Conservation (phyloP, 2,797 vertebrate genomes). For the Todus mexicanus region DNA sequence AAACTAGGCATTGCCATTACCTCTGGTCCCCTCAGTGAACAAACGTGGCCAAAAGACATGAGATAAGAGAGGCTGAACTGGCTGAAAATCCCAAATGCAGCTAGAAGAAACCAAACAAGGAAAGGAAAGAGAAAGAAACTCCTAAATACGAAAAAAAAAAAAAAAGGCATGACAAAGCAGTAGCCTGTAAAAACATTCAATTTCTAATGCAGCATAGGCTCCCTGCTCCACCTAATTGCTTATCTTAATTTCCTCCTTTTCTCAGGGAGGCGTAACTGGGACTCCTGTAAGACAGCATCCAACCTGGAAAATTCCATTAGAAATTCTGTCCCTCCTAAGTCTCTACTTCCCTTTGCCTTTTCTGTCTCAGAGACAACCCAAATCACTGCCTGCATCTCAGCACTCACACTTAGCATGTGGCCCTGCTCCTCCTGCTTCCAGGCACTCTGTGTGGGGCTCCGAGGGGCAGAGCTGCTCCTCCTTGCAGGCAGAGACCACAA, state of each 20-base stretch:
- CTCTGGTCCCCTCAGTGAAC: not conserved
- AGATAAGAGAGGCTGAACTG: not conserved
- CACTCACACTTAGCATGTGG: fast-evolving
- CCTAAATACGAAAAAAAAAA: not conserved
- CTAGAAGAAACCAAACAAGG: not conserved
- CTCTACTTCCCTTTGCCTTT: not conserved
- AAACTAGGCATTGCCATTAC: not conserved
- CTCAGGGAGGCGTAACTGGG: not conserved
- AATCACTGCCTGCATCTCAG: not conserved
- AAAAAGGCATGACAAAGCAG: not conserved
- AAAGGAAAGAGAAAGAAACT: not conserved
- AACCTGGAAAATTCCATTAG: not conserved
- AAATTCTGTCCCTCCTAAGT: not conserved
- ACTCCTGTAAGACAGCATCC: not conserved
- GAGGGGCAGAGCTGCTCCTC: not conserved
- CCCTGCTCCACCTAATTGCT: not conserved
- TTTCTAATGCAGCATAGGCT: not conserved
- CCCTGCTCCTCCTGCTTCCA: not conserved
- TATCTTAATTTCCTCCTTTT: not conserved
- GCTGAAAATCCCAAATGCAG: not conserved
- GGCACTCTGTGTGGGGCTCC: fast-evolving
- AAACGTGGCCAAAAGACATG: not conserved
- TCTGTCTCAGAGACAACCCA: not conserved
- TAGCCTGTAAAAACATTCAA: not conserved
- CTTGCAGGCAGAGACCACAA: no score